Base-by-base conservation (phyloP, 2,113 vertebrate genomes). In the Notiomystis cincta region DNA sequence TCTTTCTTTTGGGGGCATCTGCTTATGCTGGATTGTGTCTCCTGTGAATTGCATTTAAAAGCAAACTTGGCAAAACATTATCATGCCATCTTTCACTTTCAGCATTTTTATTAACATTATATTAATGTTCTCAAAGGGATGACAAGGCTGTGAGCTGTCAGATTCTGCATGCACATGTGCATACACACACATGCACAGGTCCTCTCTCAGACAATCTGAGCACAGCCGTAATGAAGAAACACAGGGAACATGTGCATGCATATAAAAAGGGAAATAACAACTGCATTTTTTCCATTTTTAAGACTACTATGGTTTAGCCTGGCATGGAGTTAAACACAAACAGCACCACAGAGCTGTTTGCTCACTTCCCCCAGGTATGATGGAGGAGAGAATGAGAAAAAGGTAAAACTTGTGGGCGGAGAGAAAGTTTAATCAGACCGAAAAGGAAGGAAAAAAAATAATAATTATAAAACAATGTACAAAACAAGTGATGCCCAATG, bases 131-230 rank as follows among this genome's bases (percentile, higher is more conserved):
- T 80, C 40, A 80, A 47, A 77, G 0, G 0, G 28, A 33, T 35
- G 48, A 90, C 40, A 54, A 45, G 75, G 70, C 56, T 73, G 64
- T 47, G 78, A 85, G 71, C 58, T 72, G 35, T 44, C 67, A 83
- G 61, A 25, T 33, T 61, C 20, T 57, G n/a, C 35, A 28, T 2
- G 28, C 24, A 47, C 0, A 0, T 54, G 27, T 37, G 25, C 4
- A 33, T 31, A 18, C 15, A n/a, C 20, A 33, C 42, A 27, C 20
- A 8, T 2, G 1, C 3, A 4, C 0, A 0, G 7, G 11, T 21
- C 23, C 17, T 37, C 47, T 75, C 37, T 83, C n/a, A 70, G 51
- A 16, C 35, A 80, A n/a, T 21, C 8, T 76, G 35, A 81, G 33
- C 70, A 73, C 24, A 75, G 13, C 25, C 69, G 64, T 13, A 40